phyloP scores from a whole-genome alignment of 2,797 vertebrate genomes.

The Syngnathus rostellatus region DNA sequence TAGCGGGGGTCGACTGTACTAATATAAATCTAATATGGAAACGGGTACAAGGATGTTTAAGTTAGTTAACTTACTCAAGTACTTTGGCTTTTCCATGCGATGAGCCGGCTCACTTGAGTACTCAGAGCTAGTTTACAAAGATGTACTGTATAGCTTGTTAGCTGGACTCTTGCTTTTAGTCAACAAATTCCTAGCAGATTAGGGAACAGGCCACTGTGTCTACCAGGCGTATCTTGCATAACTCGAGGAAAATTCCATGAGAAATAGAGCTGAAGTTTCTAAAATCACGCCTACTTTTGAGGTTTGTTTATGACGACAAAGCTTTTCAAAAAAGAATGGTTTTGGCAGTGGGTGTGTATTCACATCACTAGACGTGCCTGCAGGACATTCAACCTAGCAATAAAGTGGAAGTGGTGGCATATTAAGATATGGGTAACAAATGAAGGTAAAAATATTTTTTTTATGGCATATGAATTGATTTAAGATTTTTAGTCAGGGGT shows the following conservation, averaged over 20 bases:
- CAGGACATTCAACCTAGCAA: not conserved
- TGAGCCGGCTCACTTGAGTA: slow-evolving; percentile 21
- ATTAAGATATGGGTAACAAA: too few species aligned
- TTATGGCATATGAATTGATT: too few species aligned
- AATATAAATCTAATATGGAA: slow-evolving; percentile 9
- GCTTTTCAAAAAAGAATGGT: not conserved
- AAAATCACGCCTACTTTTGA: slow-evolving; percentile 27
- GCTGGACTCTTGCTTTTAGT: slow-evolving; percentile 51
- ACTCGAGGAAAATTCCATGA: slow-evolving; percentile 58
- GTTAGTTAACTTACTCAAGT: not conserved
- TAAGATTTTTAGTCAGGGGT: not conserved
- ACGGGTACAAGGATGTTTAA: not conserved
- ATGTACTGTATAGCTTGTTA: slow-evolving; percentile 57
- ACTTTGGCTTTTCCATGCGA: not conserved
- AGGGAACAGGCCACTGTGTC: slow-evolving; percentile 62
- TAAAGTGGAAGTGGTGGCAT: not conserved
- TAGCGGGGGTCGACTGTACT: not conserved
- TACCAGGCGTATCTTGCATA: slow-evolving; percentile 58
- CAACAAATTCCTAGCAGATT: slow-evolving; percentile 70
- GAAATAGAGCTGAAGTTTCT: slow-evolving; percentile 50
- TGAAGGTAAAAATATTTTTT: too few species aligned
- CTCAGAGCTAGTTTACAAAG: slow-evolving; percentile 55
- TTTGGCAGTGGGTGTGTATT: too few species aligned
- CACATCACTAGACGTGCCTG: slow-evolving; percentile 3
- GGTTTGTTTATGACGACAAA: slow-evolving; percentile 27